phyloP scores from a whole-genome alignment of 2,888 invertebrate species.

The Habrosyne pyritoides region DNA sequence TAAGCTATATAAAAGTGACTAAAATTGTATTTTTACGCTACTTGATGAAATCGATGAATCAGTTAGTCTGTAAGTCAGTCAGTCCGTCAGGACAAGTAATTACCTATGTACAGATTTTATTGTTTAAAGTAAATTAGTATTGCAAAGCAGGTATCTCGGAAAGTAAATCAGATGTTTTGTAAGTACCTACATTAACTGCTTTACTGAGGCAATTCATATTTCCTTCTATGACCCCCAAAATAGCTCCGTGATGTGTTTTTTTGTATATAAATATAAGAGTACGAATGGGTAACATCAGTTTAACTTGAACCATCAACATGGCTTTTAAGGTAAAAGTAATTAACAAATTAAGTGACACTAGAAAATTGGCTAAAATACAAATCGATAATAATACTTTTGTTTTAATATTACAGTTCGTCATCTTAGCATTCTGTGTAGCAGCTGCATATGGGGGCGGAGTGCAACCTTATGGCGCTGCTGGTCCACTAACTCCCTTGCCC shows the following conservation, averaged over 20 bases:
- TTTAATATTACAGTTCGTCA: slow-evolving; percentile 65
- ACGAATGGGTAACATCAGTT: not conserved
- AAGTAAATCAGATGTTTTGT: not conserved
- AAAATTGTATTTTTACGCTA: too few relatives aligned
- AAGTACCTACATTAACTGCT: not conserved
- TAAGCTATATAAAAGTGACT: too few relatives aligned
- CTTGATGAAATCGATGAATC: too few relatives aligned
- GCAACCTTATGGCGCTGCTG: slow-evolving; percentile 41
- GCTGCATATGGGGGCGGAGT: slow-evolving; percentile 45
- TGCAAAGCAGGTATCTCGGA: not conserved
- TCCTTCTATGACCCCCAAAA: slow-evolving; percentile 64
- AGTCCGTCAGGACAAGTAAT: too few relatives aligned
- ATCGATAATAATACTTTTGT: slow-evolving; percentile 26
- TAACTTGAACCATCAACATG: slow-evolving; percentile 2
- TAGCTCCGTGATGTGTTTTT: slow-evolving; percentile 43
- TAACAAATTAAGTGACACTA: not conserved
- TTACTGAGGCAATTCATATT: slow-evolving; percentile 40
- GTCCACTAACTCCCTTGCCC: slow-evolving; percentile 71
- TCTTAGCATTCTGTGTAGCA: slow-evolving; percentile 52
- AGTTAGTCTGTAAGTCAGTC: too few relatives aligned
- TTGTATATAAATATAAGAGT: slow-evolving; percentile 17
- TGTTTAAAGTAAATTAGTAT: too few relatives aligned
- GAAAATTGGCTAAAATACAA: not conserved
- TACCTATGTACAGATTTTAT: too few relatives aligned
- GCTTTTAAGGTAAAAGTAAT: slow-evolving; percentile 6